Evolutionary conservation across 1,140 invertebrate genomes (phyloP).

Genomic region (Drosophila kepulauana): DNA sequence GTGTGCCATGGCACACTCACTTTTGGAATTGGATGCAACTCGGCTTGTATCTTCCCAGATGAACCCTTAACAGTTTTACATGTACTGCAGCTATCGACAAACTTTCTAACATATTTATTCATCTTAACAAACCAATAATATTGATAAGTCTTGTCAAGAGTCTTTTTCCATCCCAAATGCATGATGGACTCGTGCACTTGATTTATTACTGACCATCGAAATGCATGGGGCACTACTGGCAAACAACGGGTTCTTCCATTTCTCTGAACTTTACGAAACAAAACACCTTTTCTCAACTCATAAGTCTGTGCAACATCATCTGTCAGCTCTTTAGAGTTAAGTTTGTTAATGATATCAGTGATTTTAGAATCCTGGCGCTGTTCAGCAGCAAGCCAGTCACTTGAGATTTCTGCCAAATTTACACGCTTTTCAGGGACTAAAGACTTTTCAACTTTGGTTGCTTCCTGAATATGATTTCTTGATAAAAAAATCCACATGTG

Average conservation of each 20-base stretch:
- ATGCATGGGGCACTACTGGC: background rate
- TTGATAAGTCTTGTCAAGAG: conserved; percentile 18
- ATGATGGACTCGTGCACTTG: conserved; percentile 15
- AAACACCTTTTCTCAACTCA: background rate
- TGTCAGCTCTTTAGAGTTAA: conserved; percentile 11
- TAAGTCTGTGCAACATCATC: too few relatives aligned
- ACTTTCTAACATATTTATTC: conserved; percentile 22
- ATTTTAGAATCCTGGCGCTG: conserved; percentile 4
- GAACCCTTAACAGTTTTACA: conserved; percentile 3
- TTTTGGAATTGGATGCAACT: conserved; percentile 17
- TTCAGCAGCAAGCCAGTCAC: background rate
- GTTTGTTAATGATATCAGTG: conserved; percentile 2
- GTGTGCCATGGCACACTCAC: conserved; percentile 16
- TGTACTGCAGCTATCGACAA: conserved; percentile 7
- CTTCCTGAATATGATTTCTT: conserved; percentile 8
- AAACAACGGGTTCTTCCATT: conserved; percentile 5
- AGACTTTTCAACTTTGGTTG: background rate
- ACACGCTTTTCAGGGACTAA: background rate
- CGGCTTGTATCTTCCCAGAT: conserved; percentile 5
- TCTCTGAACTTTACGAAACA: conserved; percentile 4
- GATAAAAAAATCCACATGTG: background rate
- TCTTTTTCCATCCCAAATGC: conserved; percentile 13
- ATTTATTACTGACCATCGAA: conserved; percentile 13
- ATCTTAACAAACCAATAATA: conserved; percentile 24
- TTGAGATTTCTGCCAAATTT: too few relatives aligned